Evolutionary conservation across 2,113 vertebrate species (phyloP).

Genomic region (Alligator sinensis): DNA sequence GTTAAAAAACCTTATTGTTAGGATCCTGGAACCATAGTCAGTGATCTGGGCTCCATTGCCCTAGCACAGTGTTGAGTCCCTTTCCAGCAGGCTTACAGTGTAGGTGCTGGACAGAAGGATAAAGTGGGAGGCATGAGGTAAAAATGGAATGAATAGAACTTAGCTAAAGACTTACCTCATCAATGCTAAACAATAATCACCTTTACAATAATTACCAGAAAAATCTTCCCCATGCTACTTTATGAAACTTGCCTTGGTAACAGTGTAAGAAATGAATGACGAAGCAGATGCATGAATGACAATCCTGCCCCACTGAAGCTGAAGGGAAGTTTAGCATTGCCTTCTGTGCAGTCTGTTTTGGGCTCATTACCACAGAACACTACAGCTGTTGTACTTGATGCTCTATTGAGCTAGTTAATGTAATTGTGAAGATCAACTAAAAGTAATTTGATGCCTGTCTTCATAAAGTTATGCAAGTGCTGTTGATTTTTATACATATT

Average conservation of each 20-base stretch:
- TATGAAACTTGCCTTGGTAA: neutral
- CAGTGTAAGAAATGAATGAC: neutral
- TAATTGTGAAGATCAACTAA: slow-evolving; percentile 68
- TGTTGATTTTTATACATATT: slow-evolving; percentile 64
- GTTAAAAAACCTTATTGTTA: neutral
- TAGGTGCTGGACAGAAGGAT: neutral
- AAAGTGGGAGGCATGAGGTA: neutral
- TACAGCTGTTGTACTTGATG: slow-evolving; percentile 59
- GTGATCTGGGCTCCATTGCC: accelerated
- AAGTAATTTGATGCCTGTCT: slow-evolving; percentile 70
- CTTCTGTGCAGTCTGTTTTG: neutral
- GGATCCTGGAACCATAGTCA: accelerated
- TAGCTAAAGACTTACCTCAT: neutral
- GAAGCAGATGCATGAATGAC: neutral
- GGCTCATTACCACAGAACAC: neutral
- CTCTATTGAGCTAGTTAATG: slow-evolving; percentile 65
- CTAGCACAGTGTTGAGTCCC: neutral
- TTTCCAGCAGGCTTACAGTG: neutral
- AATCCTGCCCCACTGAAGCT: too few species aligned
- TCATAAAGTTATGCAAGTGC: slow-evolving; percentile 57
- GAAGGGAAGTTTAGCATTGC: neutral
- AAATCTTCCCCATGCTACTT: neutral
- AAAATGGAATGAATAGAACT: neutral
- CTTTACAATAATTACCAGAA: neutral
- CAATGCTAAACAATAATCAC: neutral